phyloP scores from a whole-genome alignment of 2,888 invertebrate genomes.

The Molanna angustata region DNA sequence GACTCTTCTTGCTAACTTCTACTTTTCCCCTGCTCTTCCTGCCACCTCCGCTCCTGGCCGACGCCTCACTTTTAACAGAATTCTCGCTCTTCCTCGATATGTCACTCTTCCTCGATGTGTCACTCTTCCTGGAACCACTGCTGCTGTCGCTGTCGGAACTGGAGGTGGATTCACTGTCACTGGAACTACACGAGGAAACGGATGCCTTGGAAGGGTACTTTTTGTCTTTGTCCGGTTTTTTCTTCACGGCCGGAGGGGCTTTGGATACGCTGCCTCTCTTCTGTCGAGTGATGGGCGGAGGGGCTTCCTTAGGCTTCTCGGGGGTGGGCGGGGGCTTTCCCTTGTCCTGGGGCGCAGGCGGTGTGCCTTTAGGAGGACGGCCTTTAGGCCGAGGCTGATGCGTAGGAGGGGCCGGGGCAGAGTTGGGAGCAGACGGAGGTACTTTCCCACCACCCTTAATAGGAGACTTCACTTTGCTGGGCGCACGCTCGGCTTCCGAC shows the following conservation, averaged over 20 bases:
- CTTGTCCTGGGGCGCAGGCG: conserved; percentile 16
- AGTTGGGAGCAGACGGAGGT: conserved; percentile 34
- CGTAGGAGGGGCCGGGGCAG: conserved; percentile 34
- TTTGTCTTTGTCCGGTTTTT: conserved; percentile 35
- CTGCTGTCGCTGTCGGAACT: conserved; percentile 38
- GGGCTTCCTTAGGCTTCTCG: conserved; percentile 29
- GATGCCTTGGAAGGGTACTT: conserved; percentile 29
- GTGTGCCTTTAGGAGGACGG: conserved; percentile 19
- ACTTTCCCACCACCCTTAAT: conserved; percentile 36
- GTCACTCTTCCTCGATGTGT: conserved; percentile 42
- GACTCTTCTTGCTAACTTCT: no score
- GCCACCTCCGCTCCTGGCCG: conserved; percentile 11
- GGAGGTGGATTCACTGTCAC: conserved; percentile 35
- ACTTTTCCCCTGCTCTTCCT: conserved; percentile 26
- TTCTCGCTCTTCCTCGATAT: conserved; percentile 11
- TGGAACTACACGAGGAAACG: conserved; percentile 28
- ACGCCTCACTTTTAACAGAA: conserved; percentile 13
- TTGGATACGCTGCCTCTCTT: conserved; percentile 37
- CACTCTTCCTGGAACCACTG: conserved; percentile 43
- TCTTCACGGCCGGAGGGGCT: conserved; percentile 29
- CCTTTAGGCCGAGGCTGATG: conserved; percentile 33
- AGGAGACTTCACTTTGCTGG: conserved; percentile 43
- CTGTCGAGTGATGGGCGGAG: conserved; percentile 26
- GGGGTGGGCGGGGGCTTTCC: conserved; percentile 33
- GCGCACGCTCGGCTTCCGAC: conserved; percentile 47